Conservation (phyloP, 64 coral and sea anemone species). For the Pocillopora verrucosa region DNA sequence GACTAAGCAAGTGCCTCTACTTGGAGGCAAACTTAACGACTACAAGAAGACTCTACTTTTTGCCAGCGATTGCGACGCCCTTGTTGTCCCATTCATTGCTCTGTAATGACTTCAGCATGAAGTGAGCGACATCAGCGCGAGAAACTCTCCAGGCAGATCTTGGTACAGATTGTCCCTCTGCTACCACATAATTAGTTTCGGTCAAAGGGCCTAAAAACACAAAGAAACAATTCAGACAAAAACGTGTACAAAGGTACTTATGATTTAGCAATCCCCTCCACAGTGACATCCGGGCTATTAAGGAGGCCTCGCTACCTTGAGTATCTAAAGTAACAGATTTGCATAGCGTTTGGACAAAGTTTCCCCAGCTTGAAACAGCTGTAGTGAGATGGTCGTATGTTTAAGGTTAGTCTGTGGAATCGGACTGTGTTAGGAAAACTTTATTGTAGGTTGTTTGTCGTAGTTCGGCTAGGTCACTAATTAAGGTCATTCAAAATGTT, state of each 20-base stretch:
- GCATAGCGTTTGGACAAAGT: too few relatives aligned
- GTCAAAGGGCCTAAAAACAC: constrained; percentile 45
- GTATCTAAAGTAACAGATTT: too few relatives aligned
- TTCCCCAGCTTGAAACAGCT: too few relatives aligned
- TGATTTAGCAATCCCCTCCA: neutral
- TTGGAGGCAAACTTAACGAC: too few relatives aligned
- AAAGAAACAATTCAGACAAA: neutral
- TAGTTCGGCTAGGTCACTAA: too few relatives aligned
- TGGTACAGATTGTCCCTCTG: constrained; percentile 40
- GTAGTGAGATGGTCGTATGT: too few relatives aligned
- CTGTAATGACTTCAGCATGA: constrained; percentile 48
- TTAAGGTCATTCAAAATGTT: too few relatives aligned
- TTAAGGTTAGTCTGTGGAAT: too few relatives aligned
- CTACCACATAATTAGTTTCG: constrained; percentile 46
- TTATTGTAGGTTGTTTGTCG: too few relatives aligned
- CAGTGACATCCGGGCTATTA: neutral
- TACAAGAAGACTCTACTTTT: neutral
- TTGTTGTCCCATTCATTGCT: constrained; percentile 65
- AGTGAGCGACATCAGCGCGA: constrained; percentile 65
- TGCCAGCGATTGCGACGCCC: constrained; percentile 45
- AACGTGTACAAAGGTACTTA: neutral
- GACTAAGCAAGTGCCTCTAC: too few relatives aligned
- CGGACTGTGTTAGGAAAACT: too few relatives aligned
- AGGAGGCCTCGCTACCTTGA: too few relatives aligned
- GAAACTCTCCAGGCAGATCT: neutral